phyloP scores from a whole-genome alignment of 2,888 invertebrate species.

The Axea sp. region DNA sequence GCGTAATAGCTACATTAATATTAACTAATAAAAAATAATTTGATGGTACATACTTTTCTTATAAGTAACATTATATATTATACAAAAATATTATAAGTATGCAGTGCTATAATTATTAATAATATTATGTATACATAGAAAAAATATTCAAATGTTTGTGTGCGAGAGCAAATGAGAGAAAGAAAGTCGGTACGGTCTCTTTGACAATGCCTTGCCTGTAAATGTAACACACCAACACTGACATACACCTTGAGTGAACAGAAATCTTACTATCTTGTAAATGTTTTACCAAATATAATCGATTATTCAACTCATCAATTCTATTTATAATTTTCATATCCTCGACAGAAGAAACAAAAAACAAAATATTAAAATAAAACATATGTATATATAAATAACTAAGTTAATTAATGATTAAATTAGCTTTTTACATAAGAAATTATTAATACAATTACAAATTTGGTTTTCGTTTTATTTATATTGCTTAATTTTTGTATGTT shows the following conservation, averaged over 20 bases:
- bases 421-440: no score
- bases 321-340: no score
- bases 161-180: slow-evolving; percentile 45
- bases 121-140: slow-evolving; percentile 58
- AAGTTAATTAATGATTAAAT: no score
- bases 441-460: no score
- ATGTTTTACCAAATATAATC: slow-evolving; percentile 80
- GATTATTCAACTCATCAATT: slow-evolving; percentile 76
- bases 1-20: slow-evolving; percentile 72
- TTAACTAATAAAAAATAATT: slow-evolving; percentile 73
- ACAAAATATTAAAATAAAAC: no score
- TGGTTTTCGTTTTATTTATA: no score
- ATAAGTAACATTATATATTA: slow-evolving; percentile 74
- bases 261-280: slow-evolving; percentile 79
- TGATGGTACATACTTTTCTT: slow-evolving; percentile 78
- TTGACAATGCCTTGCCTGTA: slow-evolving; percentile 79
- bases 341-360: no score
- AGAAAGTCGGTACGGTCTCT: slow-evolving; percentile 78
- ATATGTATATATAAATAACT: no score
- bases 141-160: slow-evolving; percentile 40
- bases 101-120: slow-evolving; percentile 62
- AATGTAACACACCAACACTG: slow-evolving; percentile 74
- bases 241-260: slow-evolving; percentile 72
- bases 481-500: no score
- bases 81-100: slow-evolving; percentile 62